These are phyloP conservation scores for Formica aserva DNA, from an alignment of 2,888 invertebrate species.

Conservation along the genomic window DNA sequence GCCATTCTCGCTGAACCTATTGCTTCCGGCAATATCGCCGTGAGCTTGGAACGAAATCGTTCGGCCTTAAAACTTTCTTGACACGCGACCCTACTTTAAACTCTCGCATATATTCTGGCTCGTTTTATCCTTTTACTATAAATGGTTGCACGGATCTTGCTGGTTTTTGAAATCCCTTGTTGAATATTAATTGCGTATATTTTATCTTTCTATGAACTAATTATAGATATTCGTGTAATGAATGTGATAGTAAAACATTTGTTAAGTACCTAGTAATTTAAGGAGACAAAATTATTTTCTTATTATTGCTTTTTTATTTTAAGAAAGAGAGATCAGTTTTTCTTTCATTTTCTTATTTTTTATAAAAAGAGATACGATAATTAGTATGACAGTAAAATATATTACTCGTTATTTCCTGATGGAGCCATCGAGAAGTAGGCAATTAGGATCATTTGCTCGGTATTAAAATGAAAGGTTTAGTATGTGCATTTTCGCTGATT, in stretches of 20 bases:
- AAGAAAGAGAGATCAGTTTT: neutral
- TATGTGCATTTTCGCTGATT: neutral
- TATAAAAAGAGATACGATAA: neutral
- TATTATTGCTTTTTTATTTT: neutral
- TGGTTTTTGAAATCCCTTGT: neutral
- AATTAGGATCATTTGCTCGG: neutral
- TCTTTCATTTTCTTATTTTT: neutral
- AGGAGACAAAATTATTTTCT: neutral
- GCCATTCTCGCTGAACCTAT: constrained; percentile 62
- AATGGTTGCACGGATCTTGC: neutral
- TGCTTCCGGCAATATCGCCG: constrained; percentile 58
- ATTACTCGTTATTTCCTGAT: neutral
- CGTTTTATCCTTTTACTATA: neutral
- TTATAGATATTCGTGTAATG: neutral
- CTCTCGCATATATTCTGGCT: neutral
- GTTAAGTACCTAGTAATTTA: neutral
- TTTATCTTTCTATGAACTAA: neutral
- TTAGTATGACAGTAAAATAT: constrained; percentile 2
- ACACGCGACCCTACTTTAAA: constrained; percentile 34
- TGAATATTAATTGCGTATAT: neutral
- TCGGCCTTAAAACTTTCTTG: constrained; percentile 48
- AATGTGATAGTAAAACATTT: neutral
- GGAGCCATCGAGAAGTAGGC: neutral
- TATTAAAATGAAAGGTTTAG: neutral
- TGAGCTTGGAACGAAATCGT: constrained; percentile 50